A percentile compares a stretch with the other conserved stretches of the same genome.
These are phyloP conservation scores for Melanotaenia maccullochi DNA, from an alignment of 2,797 vertebrate species.

Conservation along the genomic window DNA sequence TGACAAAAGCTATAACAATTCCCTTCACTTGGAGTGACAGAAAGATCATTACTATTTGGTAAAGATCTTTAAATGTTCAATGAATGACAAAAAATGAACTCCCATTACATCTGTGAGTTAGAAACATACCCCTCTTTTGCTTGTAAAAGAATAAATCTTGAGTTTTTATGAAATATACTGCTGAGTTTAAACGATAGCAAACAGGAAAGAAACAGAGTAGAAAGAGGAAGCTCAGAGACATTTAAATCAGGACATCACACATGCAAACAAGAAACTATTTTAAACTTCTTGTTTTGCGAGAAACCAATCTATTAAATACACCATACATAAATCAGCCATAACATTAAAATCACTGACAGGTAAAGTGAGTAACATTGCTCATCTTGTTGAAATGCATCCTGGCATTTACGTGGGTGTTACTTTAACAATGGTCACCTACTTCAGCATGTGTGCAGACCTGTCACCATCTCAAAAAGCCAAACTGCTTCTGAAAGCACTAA, in stretches of 20 bases:
- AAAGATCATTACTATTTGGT: background rate
- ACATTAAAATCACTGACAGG: background rate
- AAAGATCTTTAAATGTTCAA: conserved; percentile 3
- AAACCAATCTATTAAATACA: background rate
- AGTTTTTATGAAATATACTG: conserved; percentile 13
- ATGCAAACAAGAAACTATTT: background rate
- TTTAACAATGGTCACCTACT: background rate
- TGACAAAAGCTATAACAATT: background rate
- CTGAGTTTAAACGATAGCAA: conserved; percentile 24
- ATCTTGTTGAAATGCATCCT: background rate
- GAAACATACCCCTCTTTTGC: conserved; percentile 39
- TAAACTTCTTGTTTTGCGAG: background rate
- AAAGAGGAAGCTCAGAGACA: conserved; percentile 13
- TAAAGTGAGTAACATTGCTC: background rate
- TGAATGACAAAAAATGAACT: conserved; percentile 44
- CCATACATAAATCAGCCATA: background rate
- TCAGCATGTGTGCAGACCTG: background rate
- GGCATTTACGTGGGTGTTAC: background rate
- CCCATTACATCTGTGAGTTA: conserved; percentile 50
- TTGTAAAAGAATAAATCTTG: conserved; percentile 59
- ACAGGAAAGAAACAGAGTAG: conserved; percentile 33
- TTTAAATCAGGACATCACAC: conserved; percentile 50
- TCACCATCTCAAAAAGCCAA: background rate
- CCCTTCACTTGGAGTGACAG: background rate
- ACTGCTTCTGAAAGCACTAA: background rate